Conservation (phyloP, 2,888 invertebrate species). For the Oxyteleia sp. region DNA sequence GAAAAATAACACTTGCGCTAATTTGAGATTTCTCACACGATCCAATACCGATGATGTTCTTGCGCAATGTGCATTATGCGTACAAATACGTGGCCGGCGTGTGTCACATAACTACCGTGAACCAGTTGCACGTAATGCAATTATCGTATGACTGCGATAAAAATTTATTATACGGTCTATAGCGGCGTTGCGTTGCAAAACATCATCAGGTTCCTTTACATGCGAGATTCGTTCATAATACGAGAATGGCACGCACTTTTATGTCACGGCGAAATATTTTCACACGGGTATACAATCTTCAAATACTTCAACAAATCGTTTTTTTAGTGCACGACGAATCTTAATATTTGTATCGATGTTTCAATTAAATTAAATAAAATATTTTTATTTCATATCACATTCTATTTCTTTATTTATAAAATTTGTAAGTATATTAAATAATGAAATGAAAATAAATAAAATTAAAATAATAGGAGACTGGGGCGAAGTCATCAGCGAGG, state of each 20-base stretch:
- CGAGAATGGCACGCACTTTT: slow-evolving; percentile 51
- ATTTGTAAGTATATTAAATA: too few species aligned
- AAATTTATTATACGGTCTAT: slow-evolving; percentile 79
- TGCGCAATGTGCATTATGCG: slow-evolving; percentile 76
- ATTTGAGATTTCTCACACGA: slow-evolving; percentile 53
- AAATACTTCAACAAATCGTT: slow-evolving; percentile 12
- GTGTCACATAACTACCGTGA: slow-evolving; percentile 76
- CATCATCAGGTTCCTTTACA: slow-evolving; percentile 47
- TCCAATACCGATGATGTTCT: slow-evolving; percentile 53
- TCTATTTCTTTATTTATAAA: too few species aligned
- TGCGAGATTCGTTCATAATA: slow-evolving; percentile 52
- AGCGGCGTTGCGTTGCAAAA: slow-evolving; percentile 70
- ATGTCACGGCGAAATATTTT: slow-evolving; percentile 41
- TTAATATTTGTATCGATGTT: too few species aligned
- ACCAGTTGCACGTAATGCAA: slow-evolving; percentile 83
- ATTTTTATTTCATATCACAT: too few species aligned
- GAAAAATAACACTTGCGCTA: slow-evolving; percentile 36
- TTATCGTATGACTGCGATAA: slow-evolving; percentile 81
- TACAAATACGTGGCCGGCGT: slow-evolving; percentile 70
- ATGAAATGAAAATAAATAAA: too few species aligned
- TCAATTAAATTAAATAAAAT: too few species aligned
- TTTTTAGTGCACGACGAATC: too few species aligned
- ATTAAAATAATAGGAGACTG: too few species aligned
- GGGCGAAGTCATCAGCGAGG: too few species aligned
- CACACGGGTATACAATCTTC: slow-evolving; percentile 39